phyloP scores from a whole-genome alignment of 2,888 invertebrate genomes.

The Ophonus ardosiacus region DNA sequence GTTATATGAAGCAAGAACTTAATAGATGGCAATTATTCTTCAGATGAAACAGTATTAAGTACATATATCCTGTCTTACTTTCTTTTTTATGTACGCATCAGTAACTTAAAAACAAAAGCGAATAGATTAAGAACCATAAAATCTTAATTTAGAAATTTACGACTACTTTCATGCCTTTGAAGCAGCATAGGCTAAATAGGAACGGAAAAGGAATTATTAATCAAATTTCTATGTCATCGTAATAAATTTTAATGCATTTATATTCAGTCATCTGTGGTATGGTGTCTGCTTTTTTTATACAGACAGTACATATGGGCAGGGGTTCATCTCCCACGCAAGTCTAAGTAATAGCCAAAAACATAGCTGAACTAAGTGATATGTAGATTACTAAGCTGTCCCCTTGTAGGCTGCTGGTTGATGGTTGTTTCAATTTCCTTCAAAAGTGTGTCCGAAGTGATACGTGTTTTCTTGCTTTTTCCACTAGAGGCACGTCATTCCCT shows the following conservation, averaged over 20 bases:
- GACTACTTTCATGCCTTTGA: not conserved
- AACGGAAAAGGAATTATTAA: not conserved
- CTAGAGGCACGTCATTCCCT: too few species aligned
- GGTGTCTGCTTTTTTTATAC: too few species aligned
- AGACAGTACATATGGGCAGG: too few species aligned
- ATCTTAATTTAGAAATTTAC: conserved; percentile 35
- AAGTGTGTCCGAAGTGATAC: too few species aligned
- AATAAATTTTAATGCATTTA: not conserved
- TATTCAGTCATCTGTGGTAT: not conserved
- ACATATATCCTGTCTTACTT: conserved; percentile 38
- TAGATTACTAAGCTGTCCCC: too few species aligned
- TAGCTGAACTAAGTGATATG: too few species aligned
- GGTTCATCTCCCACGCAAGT: too few species aligned
- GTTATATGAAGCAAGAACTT: conserved; percentile 21
- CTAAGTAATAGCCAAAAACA: too few species aligned
- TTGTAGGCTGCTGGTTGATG: too few species aligned
- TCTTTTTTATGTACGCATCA: conserved; percentile 37
- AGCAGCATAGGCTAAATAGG: not conserved
- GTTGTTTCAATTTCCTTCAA: too few species aligned
- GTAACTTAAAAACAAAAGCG: conserved; percentile 43
- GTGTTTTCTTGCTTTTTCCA: too few species aligned
- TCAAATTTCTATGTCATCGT: not conserved
- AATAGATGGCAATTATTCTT: conserved; percentile 17
- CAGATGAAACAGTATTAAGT: conserved; percentile 7
- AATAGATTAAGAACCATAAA: conserved; percentile 31